Conservation (phyloP, 2,797 vertebrate genomes). For the Jordanella pulchra region DNA sequence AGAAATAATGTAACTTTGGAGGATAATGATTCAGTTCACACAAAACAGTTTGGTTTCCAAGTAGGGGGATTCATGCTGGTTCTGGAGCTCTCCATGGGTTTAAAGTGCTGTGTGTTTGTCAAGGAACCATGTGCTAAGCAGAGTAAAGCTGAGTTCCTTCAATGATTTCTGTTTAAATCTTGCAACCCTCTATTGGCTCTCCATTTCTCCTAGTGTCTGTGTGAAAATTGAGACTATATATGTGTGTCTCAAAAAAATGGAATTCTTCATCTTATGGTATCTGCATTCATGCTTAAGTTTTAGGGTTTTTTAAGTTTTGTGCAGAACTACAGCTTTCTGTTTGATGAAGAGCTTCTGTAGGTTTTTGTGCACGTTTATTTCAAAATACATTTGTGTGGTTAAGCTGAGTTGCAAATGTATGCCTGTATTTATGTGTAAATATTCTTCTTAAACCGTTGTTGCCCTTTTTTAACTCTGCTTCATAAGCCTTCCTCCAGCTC, state of each 20-base stretch:
- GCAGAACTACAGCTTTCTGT: slow-evolving; percentile 37
- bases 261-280: slow-evolving; percentile 31
- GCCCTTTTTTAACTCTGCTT: slow-evolving; percentile 11
- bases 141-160: slow-evolving; percentile 23
- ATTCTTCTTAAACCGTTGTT: neutral
- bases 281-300: slow-evolving; percentile 5
- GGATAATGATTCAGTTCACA: slow-evolving; percentile 17
- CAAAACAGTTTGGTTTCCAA: slow-evolving; percentile 23
- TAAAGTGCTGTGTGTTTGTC: slow-evolving; percentile 32
- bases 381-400: slow-evolving; percentile 1
- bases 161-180: slow-evolving; percentile 49
- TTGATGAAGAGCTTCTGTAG: slow-evolving; percentile 20
- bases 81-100: slow-evolving; percentile 36
- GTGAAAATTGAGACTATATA: slow-evolving; percentile 30
- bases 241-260: slow-evolving; percentile 42
- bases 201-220: slow-evolving; percentile 26
- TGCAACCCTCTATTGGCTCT: slow-evolving; percentile 19
- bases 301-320: slow-evolving; percentile 41
- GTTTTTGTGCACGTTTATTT: slow-evolving; percentile 6
- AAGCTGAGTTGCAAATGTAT: neutral
- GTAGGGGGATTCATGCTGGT: slow-evolving; percentile 15
- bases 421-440: slow-evolving; percentile 10
- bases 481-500: slow-evolving; percentile 5
- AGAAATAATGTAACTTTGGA: slow-evolving; percentile 14
- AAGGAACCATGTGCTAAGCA: slow-evolving; percentile 31